Evolutionary conservation across 2,113 vertebrate genomes (phyloP), one percentile per base, ranked within the genome.

Genomic region (Anguilla rostrata): DNA sequence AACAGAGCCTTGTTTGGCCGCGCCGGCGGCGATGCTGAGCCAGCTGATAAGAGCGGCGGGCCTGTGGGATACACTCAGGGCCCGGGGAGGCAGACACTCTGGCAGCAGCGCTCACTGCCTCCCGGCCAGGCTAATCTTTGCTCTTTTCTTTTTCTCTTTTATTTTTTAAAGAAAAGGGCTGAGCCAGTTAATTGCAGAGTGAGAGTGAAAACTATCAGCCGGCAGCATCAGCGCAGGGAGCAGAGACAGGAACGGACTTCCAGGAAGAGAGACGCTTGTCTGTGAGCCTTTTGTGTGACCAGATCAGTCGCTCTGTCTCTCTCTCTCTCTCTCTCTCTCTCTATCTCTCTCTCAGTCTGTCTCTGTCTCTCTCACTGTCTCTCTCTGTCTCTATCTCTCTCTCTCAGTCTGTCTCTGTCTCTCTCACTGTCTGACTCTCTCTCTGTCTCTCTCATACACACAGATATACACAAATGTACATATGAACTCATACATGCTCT

Each of bases 1-100:
- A 97, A 97, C 96, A 96, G 56, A 82, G 92, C 95, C 96, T 96
- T 96, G 96, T 97, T 97, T 96, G 95, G 95, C 95, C 89, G 71
- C 89, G 95, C 94, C 95, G 96, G 95, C 94, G 93, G 94, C 90
- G 93, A 94, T 95, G 94, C 96, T 95, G 96, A 95, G 95, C 84
- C 93, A 95, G 94, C 94, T 96, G 96, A 97, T 97, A 97, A 96
- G 95, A 94, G 90, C 71, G 92, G 94, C 93, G 87, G 93, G 92
- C 93, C 93, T 94, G 94, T 96, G 94, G 94, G 96, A 96, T 94
- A 93, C 93, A 93, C 95, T 95, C 94, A 92, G 95, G 95, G 96
- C 94, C 93, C 87, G 92, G 94, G 95, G 96, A 96, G 95, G 94
- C 95, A 97, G 97, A 98, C 97, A 94, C 91, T 94, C 95, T 96